phyloP scores from a whole-genome alignment of 30 jellyfish, hydroid and myxozoan genomes.

The Nemopilema nomurai region DNA sequence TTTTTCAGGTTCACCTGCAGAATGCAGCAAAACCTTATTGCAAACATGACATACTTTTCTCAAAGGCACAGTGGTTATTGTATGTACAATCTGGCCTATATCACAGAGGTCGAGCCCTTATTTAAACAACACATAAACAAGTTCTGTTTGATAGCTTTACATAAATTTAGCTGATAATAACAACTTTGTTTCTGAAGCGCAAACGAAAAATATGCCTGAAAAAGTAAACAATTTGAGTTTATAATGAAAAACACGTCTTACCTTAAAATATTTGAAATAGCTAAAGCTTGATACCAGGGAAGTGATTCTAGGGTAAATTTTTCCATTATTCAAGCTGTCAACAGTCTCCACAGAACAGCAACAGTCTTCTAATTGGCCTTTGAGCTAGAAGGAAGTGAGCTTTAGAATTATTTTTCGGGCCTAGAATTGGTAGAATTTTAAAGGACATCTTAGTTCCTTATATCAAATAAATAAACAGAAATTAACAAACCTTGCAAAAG shows the following conservation, averaged over 20 bases:
- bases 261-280: constrained; percentile 79
- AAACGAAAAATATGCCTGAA: too few species aligned
- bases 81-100: too few species aligned
- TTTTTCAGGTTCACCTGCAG: constrained; percentile 82
- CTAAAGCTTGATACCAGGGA: constrained; percentile 58
- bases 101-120: too few species aligned
- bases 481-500: constrained; percentile 45
- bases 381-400: constrained; percentile 42
- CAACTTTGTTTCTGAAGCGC: too few species aligned
- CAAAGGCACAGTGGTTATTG: too few species aligned
- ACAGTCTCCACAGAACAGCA: constrained; percentile 95
- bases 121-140: too few species aligned
- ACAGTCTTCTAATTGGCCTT: constrained; percentile 91
- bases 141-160: too few species aligned
- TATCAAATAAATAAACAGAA: neutral
- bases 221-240: too few species aligned
- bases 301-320: constrained; percentile 68
- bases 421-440: neutral
- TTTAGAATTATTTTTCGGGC: neutral
- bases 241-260: neutral
- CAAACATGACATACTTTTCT: neutral
- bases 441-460: neutral
- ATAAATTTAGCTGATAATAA: too few species aligned
- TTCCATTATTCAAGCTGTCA: constrained; percentile 54
- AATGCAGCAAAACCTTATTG: neutral